These are phyloP conservation scores for Chelmon rostratus DNA, from an alignment of 2,797 vertebrate genomes.

Conservation along the genomic window DNA sequence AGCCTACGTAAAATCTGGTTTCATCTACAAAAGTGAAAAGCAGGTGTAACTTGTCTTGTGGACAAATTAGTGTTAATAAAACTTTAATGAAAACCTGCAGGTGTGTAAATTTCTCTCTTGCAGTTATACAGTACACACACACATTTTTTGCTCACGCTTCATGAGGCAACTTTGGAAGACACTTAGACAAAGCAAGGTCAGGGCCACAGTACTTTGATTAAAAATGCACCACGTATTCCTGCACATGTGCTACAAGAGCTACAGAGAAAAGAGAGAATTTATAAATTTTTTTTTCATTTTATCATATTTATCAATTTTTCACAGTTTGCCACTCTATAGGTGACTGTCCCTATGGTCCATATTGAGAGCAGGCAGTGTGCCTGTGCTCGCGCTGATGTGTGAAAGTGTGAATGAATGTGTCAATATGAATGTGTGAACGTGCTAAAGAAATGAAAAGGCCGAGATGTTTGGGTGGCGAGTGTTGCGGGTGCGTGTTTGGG, in stretches of 20 bases:
- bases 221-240: constrained; percentile 2
- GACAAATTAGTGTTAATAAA: not conserved
- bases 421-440: constrained; percentile 10
- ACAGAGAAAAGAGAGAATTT: constrained; percentile 5
- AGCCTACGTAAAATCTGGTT: not conserved
- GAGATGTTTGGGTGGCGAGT: not conserved
- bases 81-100: not conserved
- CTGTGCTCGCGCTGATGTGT: constrained; percentile 16
- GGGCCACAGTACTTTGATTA: constrained; percentile 5
- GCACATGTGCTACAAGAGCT: not conserved
- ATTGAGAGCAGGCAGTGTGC: not conserved
- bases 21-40: not conserved
- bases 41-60: not conserved
- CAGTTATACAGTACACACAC: not conserved
- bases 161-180: not conserved
- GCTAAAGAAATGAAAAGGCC: not conserved
- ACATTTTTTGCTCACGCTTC: not conserved
- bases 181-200: not conserved
- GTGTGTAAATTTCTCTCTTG: not conserved
- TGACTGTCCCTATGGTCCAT: constrained; percentile 12
- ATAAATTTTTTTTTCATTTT: constrained; percentile 8
- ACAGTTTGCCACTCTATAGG: constrained; percentile 18
- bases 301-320: constrained; percentile 44
- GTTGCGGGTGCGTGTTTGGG: not conserved
- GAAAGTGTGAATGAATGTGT: constrained; percentile 31